These are phyloP conservation scores for Ennomos erosarius DNA, from an alignment of 2,888 invertebrate species.

Conservation along the genomic window DNA sequence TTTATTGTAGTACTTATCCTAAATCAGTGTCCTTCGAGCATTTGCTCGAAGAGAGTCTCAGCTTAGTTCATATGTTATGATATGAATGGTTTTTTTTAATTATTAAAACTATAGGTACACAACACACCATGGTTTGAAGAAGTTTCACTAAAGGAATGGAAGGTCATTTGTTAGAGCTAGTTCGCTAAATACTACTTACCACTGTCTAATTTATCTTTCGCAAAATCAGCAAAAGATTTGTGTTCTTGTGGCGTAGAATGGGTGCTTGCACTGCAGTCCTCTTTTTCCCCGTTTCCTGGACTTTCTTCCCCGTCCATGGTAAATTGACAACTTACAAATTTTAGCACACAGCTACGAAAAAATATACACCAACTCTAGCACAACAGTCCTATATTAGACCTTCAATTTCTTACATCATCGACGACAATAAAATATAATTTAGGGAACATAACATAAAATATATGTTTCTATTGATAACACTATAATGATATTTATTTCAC, in stretches of 20 bases:
- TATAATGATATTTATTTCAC: background rate
- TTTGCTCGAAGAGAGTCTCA: too few species aligned
- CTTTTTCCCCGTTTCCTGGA: constrained; percentile 66
- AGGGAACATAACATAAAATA: constrained; percentile 6
- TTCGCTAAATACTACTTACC: constrained; percentile 55
- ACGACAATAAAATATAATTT: constrained; percentile 68
- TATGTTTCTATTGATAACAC: constrained; percentile 6
- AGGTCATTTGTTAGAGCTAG: too few species aligned
- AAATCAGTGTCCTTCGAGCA: too few species aligned
- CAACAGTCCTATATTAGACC: constrained; percentile 52
- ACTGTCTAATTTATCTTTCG: constrained; percentile 80
- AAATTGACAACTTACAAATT: constrained; percentile 36
- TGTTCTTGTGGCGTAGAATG: constrained; percentile 80
- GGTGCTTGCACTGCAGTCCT: constrained; percentile 74
- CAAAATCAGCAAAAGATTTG: constrained; percentile 78
- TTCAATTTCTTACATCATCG: constrained; percentile 83
- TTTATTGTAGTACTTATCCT: too few species aligned
- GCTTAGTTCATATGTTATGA: too few species aligned
- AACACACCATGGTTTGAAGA: too few species aligned
- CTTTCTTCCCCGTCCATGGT: constrained; percentile 73
- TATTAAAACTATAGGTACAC: too few species aligned
- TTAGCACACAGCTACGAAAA: constrained; percentile 43
- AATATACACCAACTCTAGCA: constrained; percentile 59
- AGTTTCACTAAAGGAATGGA: too few species aligned
- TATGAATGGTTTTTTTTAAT: too few species aligned